These are phyloP conservation scores for Orthosia cruda DNA, from an alignment of 2,888 invertebrate species.

Conservation along the genomic window DNA sequence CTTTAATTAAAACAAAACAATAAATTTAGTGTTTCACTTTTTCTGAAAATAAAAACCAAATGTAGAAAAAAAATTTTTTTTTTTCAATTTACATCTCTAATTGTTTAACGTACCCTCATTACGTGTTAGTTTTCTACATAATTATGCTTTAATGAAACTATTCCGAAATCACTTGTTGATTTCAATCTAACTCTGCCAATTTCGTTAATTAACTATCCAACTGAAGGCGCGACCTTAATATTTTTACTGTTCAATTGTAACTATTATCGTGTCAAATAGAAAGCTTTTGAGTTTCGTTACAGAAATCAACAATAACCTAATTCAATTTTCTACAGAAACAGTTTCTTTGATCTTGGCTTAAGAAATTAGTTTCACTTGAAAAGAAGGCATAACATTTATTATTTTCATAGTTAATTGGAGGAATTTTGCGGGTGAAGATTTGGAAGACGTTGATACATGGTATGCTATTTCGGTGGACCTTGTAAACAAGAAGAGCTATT, in stretches of 20 bases:
- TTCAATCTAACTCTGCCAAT: slow-evolving; percentile 10
- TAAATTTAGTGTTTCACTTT: too few relatives aligned
- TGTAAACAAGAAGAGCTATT: slow-evolving; percentile 80
- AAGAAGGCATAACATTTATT: slow-evolving; percentile 1
- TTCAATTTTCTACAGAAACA: slow-evolving; percentile 17
- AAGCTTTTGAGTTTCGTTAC: slow-evolving; percentile 18
- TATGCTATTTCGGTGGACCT: slow-evolving; percentile 64
- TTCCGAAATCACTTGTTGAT: slow-evolving; percentile 15
- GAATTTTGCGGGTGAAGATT: slow-evolving; percentile 42
- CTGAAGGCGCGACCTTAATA: slow-evolving; percentile 4
- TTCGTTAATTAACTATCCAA: slow-evolving; percentile 37
- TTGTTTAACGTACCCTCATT: slow-evolving; percentile 1
- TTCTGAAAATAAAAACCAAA: too few relatives aligned
- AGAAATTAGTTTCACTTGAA: slow-evolving; percentile 16
- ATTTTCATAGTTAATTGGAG: slow-evolving; percentile 32
- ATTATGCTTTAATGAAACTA: neutral
- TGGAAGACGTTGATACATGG: slow-evolving; percentile 59
- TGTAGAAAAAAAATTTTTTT: too few relatives aligned
- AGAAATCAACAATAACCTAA: slow-evolving; percentile 27
- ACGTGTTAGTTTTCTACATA: neutral
- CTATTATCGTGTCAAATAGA: slow-evolving; percentile 11
- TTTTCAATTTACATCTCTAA: too few relatives aligned
- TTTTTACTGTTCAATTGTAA: slow-evolving; percentile 18
- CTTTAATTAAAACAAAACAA: too few relatives aligned
- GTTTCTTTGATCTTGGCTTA: slow-evolving; percentile 17